A percentile compares a stretch with the other conserved stretches of the same genome.
Conservation (phyloP, 2,888 invertebrate genomes). For the Euspilapteryx auroguttella region DNA sequence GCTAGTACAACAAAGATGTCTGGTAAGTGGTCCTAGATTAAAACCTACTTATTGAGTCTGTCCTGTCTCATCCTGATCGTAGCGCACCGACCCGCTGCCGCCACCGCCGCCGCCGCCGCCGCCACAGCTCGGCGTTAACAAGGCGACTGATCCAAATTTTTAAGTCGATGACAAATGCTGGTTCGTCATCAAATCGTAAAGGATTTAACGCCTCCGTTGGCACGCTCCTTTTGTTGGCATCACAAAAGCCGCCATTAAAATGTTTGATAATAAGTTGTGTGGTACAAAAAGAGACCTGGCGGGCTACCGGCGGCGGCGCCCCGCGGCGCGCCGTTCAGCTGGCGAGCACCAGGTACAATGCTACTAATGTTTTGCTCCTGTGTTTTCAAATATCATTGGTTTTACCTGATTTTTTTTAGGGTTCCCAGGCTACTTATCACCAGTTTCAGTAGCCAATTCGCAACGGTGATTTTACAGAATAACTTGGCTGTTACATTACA, state of each 20-base stretch:
- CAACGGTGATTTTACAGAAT: too few species aligned
- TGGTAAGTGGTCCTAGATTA: too few species aligned
- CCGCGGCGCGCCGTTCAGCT: conserved; percentile 23
- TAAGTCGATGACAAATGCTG: conserved; percentile 47
- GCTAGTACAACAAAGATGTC: too few species aligned
- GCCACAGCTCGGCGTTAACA: conserved; percentile 19
- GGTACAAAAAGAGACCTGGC: conserved; percentile 49
- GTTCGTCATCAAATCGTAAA: conserved; percentile 55
- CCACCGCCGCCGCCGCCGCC: conserved; percentile 4
- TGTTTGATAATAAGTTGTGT: conserved; percentile 55
- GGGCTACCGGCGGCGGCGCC: conserved; percentile 44
- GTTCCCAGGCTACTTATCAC: too few species aligned
- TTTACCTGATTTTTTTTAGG: too few species aligned
- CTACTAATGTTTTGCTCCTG: conserved; percentile 21
- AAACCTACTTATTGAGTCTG: too few species aligned
- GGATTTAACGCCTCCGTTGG: conserved; percentile 62
- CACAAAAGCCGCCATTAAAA: conserved; percentile 58
- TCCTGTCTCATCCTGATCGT: too few species aligned
- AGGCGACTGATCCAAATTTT: conserved; percentile 11
- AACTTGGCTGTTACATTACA: too few species aligned
- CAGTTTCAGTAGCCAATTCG: too few species aligned
- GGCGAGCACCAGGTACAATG: conserved; percentile 26
- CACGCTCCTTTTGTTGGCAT: conserved; percentile 56
- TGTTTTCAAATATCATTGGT: conserved; percentile 24
- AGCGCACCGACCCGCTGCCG: conserved; percentile 1